Conservation (phyloP, 2,113 vertebrate genomes). For the Hyperoodon ampullatus region DNA sequence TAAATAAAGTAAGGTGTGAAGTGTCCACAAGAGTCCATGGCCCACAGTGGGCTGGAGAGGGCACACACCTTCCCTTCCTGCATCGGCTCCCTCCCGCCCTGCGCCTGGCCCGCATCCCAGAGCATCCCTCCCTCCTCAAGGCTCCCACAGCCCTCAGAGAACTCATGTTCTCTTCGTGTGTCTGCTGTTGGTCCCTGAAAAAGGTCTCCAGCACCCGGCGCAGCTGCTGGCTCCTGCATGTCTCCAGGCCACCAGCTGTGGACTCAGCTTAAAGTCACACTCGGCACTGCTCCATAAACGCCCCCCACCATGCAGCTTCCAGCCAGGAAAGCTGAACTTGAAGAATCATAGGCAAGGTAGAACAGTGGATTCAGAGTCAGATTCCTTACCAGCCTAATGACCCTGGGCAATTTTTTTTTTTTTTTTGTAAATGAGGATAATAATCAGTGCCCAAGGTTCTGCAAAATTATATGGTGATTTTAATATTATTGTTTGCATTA, state of each 20-base stretch:
- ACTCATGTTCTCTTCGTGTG: background rate
- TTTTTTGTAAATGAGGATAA: background rate
- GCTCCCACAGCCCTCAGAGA: background rate
- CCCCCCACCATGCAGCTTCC: background rate
- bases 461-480: constrained; percentile 30
- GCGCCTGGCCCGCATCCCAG: background rate
- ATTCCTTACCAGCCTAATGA: background rate
- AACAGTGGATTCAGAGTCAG: background rate
- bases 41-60: background rate
- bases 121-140: background rate
- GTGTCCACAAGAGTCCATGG: background rate
- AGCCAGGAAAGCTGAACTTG: background rate
- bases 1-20: background rate
- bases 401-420: background rate
- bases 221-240: background rate
- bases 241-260: background rate
- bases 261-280: background rate
- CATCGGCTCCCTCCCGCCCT: fast-evolving
- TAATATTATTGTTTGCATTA: constrained; percentile 21
- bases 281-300: background rate
- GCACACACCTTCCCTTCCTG: background rate
- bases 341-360: background rate
- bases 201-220: background rate
- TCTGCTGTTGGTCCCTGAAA: background rate
- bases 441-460: background rate